phyloP scores from a whole-genome alignment of 2,797 vertebrate species.

The Peromyscus eremicus region DNA sequence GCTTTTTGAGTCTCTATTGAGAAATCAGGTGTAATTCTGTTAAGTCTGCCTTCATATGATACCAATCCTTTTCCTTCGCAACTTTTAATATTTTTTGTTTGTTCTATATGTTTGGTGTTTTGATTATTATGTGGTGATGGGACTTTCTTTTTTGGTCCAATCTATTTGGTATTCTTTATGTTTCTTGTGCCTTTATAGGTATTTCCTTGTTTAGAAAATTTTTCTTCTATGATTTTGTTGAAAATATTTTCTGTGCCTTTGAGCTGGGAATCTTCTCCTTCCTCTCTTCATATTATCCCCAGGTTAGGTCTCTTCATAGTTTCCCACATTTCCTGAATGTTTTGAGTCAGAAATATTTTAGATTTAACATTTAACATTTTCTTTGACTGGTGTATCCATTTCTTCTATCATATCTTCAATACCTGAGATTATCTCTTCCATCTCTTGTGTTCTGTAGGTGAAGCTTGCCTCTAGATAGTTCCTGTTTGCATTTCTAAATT shows the following conservation, averaged over 20 bases:
- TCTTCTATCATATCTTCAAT: background rate
- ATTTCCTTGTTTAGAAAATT: background rate
- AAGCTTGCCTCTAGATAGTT: background rate
- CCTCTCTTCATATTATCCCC: background rate
- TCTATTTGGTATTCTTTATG: background rate
- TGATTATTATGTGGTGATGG: background rate
- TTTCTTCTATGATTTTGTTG: background rate
- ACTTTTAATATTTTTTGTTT: background rate
- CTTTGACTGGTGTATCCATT: background rate
- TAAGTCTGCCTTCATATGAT: background rate
- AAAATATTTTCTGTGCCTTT: background rate
- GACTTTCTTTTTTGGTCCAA: background rate
- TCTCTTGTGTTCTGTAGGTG: background rate
- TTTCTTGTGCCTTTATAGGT: background rate
- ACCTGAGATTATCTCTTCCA: background rate
- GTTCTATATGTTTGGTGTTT: background rate
- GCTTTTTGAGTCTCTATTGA: background rate
- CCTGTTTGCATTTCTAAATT: background rate
- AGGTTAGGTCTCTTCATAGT: background rate
- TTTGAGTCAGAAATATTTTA: background rate
- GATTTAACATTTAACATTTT: background rate
- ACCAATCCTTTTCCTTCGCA: background rate
- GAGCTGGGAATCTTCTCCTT: background rate
- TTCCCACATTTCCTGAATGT: background rate
- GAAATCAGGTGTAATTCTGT: background rate